Base-by-base conservation (phyloP, 37 sponge, comb jelly and placozoan genomes). In the Beroe ovata region DNA sequence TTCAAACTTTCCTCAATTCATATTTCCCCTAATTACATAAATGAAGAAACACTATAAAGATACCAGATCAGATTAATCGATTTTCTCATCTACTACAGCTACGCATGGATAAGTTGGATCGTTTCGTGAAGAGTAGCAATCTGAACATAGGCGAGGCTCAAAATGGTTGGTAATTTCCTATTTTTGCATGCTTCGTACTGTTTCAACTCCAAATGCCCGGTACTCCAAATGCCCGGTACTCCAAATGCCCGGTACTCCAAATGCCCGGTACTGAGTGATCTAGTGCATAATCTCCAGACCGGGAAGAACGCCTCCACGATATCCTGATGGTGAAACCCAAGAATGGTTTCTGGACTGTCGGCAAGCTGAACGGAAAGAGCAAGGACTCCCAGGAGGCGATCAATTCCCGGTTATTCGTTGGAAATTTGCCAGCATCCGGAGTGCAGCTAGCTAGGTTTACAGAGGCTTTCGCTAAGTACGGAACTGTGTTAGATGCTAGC, bases 261-360 rank as follows among this genome's bases (percentile, higher is more conserved):
- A n/a, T n/a, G n/a, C n/a, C n/a, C n/a, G n/a, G n/a, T n/a, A n/a
- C n/a, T n/a, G n/a, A n/a, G n/a, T n/a, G n/a, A n/a, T n/a, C n/a
- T n/a, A n/a, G n/a, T n/a, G n/a, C n/a, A n/a, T n/a, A n/a, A n/a
- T n/a, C n/a, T 58, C 59, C 54, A 35, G 25, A 72, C 18, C 8
- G 33, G 25, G 25, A 72, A 72, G 54, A 72, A 72, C 32, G n/a
- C 8, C 21, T 63, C 20, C 71, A 69, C 71, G 71, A 69, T 14
- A 69, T 69, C 19, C 38, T 69, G 38, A 69, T 69, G 71, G 71
- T 69, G 8, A 69, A 69, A 69, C 71, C 71, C 38, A 69, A 69
- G 38, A 69, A 69, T 21, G 71, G 71, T 69, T 69, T 36, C 38
- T 69, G 71, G 71, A 36, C 38, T 1, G 71, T 69, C 3, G 71